Evolutionary conservation across 2,888 invertebrate species (phyloP).

Genomic region (Agriopis aurantiaria): DNA sequence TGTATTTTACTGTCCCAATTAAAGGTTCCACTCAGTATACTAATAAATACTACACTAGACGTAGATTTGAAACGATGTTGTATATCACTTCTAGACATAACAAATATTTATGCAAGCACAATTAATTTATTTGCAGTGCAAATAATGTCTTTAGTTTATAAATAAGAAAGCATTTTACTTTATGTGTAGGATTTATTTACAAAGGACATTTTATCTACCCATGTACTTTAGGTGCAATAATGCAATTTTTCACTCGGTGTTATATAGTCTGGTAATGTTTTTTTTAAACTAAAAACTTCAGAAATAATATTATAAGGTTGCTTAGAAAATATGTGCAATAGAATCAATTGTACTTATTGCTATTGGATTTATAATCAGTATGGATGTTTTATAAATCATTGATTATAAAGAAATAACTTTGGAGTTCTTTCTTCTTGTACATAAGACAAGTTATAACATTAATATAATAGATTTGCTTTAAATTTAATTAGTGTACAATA

Average conservation of each 20-base stretch:
- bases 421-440: slow-evolving; percentile 32
- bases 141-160: slow-evolving; percentile 36
- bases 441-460: slow-evolving; percentile 40
- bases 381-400: slow-evolving; percentile 16
- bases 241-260: not conserved
- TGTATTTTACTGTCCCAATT: too few species aligned
- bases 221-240: not conserved
- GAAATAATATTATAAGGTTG: slow-evolving; percentile 3
- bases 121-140: slow-evolving; percentile 50
- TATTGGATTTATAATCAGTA: slow-evolving; percentile 20
- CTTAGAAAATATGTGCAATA: slow-evolving; percentile 44
- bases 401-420: slow-evolving; percentile 20
- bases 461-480: slow-evolving; percentile 42
- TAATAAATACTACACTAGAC: not conserved
- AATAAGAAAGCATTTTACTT: slow-evolving; percentile 32
- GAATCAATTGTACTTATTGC: slow-evolving; percentile 21
- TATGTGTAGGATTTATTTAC: slow-evolving; percentile 2
- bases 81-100: slow-evolving; percentile 4
- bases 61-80: not conserved
- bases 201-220: not conserved
- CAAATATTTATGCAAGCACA: slow-evolving; percentile 48
- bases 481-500: slow-evolving; percentile 58
- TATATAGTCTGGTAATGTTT: not conserved
- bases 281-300: not conserved
- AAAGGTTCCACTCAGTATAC: too few species aligned